Base-by-base conservation (phyloP, 2,113 vertebrate genomes). In the Sigmodon hispidus region DNA sequence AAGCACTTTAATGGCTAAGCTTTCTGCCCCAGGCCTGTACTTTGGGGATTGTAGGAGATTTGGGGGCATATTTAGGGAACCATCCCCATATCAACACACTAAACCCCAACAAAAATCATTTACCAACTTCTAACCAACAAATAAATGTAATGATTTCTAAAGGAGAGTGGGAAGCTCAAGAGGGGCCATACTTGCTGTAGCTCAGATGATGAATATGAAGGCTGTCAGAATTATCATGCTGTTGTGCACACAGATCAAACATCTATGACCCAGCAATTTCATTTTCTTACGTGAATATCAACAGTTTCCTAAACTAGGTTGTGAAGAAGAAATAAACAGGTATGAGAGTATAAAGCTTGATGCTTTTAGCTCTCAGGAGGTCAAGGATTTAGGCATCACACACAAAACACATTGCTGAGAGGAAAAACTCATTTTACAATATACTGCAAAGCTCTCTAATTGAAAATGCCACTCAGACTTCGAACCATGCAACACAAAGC, bases 251-350 rank as follows among this genome's bases (percentile, higher is more conserved):
- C 26, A 52, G 22, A 76, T 70, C 34, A 72, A 85, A 10, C 26
- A 76, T 12, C 52, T 77, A 93, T n/a, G 63, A 87, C 52, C 36
- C 79, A 91, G 69, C 8, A 94, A n/a, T 24, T 94, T 34, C 69
- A 40, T 10, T 92, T 45, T 76, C 93, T 72, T 90, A 93, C 76
- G 31, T 17, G 31, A 95, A 69, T 24, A 59, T 11, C 50, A 76
- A 79, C 2, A 63, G 77, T 90, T 93, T 81, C 65, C 81, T 26
- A 77, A 90, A 61, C 34, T 73, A n/a, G 1, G 65, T 76, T 93
- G 34, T n/a, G 87, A 94, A 81, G 59, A 80, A 85, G 67, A 91
- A 93, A 87, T 61, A 50, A 31, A 43, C 67, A 93, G 43, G 52
- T 73, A 90, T 43, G 70, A 83, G 48, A 93, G 31, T 34, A 17